Evolutionary conservation across 2,797 vertebrate genomes (phyloP).

Genomic region (Melanotaenia boesemani): DNA sequence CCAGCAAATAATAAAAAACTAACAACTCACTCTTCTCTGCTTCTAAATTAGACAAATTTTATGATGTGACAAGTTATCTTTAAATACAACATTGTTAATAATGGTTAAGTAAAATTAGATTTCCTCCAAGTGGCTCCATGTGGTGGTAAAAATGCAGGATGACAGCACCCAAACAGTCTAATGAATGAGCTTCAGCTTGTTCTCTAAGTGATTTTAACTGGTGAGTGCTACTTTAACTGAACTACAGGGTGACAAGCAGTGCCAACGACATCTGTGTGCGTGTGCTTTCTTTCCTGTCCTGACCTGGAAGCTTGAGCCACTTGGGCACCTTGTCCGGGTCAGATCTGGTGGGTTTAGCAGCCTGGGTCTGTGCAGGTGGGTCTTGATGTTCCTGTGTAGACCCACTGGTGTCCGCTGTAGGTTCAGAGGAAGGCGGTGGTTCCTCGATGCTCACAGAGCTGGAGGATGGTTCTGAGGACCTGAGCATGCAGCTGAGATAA

Average conservation of each 20-base stretch:
- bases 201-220: no score
- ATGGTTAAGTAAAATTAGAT: no score
- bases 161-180: no score
- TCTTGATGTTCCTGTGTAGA: slow-evolving; percentile 14
- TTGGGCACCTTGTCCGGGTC: slow-evolving; percentile 89
- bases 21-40: no score
- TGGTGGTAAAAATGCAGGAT: no score
- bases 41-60: no score
- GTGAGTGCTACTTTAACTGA: background rate
- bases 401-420: slow-evolving; percentile 34
- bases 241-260: background rate
- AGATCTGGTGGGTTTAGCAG: slow-evolving; percentile 67
- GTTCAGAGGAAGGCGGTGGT: slow-evolving; percentile 34
- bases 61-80: no score
- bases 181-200: no score
- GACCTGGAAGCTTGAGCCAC: slow-evolving; percentile 97
- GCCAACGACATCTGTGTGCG: background rate
- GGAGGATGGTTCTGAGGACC: slow-evolving; percentile 56
- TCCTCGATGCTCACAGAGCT: slow-evolving; percentile 55
- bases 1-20: no score
- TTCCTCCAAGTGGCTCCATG: no score
- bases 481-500: slow-evolving; percentile 81
- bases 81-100: no score
- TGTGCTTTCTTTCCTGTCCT: slow-evolving; percentile 11
- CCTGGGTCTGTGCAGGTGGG: slow-evolving; percentile 34